Evolutionary conservation across 2,113 vertebrate genomes (phyloP), one percentile per base, ranked within the genome.

Genomic region (Poeciliopsis prolifica): DNA sequence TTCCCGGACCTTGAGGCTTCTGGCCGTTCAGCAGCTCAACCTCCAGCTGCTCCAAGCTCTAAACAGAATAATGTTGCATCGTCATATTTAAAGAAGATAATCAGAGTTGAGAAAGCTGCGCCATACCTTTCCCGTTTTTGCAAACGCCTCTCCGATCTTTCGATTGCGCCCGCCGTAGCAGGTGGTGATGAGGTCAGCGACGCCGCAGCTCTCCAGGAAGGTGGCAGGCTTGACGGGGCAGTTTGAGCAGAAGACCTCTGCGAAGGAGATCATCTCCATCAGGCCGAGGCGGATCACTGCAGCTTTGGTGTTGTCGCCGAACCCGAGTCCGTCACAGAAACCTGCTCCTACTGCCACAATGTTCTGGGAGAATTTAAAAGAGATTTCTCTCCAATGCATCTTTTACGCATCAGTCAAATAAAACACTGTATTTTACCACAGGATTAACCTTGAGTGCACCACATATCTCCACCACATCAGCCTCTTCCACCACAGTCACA

Each of bases 1-100:
- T 99, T 24, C 92, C 96, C n/a, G 98, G 98, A 82, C 98, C 98
- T 87, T 99, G 98, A 68, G 99, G 95, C 92, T 99, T 99, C 94
- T 99, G 98, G 51, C 98, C 98, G 2, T 98, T 97, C 91, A 99
- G 92, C 96, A 99, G 91, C 92, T 99, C 98, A 58, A 95, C 96
- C 93, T 99, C 98, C 81, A 99, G 85, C 92, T 98, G 94, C 87
- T 98, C 97, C 1, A 99, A 96, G 62, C 96, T 94, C 98, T 99
- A 80, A 72, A 79, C 91, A 71, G 30, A 64, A 15, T 60, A 11
- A 74, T n/a, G 12, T 17, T 1, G 40, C 7, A 8, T 44, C 2
- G n/a, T 28, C 1, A 0, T 5, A 4, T 1, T 26, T 11, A 22
- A 31, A 31, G 61, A 64, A 0, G 44, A 48, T 0, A 0, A 48